Evolutionary conservation across 1,140 invertebrate species (phyloP), one percentile per base, ranked within the genome.

Genomic region (Glossosoma conforme): DNA sequence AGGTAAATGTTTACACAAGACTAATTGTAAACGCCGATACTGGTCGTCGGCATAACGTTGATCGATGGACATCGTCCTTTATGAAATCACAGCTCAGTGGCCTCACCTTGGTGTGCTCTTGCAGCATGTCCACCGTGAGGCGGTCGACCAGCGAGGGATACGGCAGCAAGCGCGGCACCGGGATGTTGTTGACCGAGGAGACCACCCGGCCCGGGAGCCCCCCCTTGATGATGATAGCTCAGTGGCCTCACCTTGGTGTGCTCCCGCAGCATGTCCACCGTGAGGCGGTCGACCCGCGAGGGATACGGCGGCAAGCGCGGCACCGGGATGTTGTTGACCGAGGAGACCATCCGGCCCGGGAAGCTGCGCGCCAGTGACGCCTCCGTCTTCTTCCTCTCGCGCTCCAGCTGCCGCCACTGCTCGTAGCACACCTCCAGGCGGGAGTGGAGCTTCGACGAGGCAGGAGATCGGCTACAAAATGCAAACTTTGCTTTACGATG

Each of bases 331-430:
- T 83, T 88, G 67, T 92, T 92, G 18, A 84, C 79, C 15, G 86
- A 89, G 8, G 85, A 89, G 1, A 92, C 85, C 56, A 86, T 85
- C 54, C 87, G 83, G 0, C 88, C 87, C 8, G 87, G 85, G 64
- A 89, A 87, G 54, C 87, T 83, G 3, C 87, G 72, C 1, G 88
- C 88, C 15, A 92, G 68, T 44, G 88, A 83, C 2, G 88, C 89
- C 63, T 93, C 89, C 3, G 87, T 91, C 60, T 88, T 87, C 63
- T 92, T 91, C 2, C 89, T 71, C 65, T 91, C 89, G 45, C 87
- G 85, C 62, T 91, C 89, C 21, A 91, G 63, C 54, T 85, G 82
- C 51, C 86, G 83, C 67, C 89, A 91, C 60, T 91, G 87, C 44
- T 89, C 87, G 61, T 87, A 88, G 55, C 86, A 89, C 44, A 87